Evolutionary conservation across 2,113 vertebrate genomes (phyloP).

Genomic region (Myotis lucifugus): DNA sequence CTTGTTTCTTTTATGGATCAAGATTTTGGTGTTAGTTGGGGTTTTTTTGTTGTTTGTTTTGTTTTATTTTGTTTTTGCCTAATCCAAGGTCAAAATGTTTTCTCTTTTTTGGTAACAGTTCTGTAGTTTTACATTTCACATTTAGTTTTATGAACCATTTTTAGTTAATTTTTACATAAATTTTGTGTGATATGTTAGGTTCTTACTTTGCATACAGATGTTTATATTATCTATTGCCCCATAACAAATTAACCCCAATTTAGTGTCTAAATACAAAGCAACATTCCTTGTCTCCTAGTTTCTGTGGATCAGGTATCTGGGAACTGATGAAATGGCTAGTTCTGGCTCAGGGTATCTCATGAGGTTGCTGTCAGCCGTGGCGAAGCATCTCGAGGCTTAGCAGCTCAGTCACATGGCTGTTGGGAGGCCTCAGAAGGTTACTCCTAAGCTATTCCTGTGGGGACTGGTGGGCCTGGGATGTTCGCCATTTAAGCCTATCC

Average conservation of each 20-base stretch:
- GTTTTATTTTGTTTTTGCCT: not conserved
- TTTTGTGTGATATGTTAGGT: not conserved
- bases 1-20: not conserved
- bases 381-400: not conserved
- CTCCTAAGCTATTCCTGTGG: not conserved
- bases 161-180: not conserved
- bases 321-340: not conserved
- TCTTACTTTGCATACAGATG: not conserved
- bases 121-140: not conserved
- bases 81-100: not conserved
- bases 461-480: fast-evolving
- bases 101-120: not conserved
- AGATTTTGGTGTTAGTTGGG: not conserved
- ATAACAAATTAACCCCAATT: not conserved
- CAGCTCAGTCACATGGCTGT: not conserved
- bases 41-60: too few species aligned
- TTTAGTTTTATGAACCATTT: not conserved
- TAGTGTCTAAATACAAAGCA: not conserved
- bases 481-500: not conserved
- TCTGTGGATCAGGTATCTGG: not conserved
- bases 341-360: not conserved
- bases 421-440: not conserved
- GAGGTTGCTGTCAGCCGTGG: not conserved
- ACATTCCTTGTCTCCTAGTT: not conserved
- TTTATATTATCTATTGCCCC: not conserved